A percentile compares a stretch with the other conserved stretches of the same genome.
Evolutionary conservation across 2,797 vertebrate species (phyloP).

Genomic region (Podarcis lilfordi): DNA sequence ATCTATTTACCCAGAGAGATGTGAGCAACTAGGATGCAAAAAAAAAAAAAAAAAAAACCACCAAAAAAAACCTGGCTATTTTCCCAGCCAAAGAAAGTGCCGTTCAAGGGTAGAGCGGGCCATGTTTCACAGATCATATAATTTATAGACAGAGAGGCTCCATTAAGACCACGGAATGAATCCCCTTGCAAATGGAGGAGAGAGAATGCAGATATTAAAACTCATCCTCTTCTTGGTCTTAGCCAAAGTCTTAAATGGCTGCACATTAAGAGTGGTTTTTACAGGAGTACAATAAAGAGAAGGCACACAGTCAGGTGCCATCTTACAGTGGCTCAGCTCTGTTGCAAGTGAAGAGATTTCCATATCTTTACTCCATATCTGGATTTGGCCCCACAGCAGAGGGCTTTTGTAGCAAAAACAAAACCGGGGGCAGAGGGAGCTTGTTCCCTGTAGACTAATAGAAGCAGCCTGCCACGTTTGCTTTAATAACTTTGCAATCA

Average conservation of each 20-base stretch:
- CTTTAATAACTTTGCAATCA: conserved; percentile 69
- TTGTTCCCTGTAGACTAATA: conserved; percentile 27
- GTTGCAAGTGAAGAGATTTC: accelerated
- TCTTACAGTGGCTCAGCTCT: background rate
- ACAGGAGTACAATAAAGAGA: background rate
- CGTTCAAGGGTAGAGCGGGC: conserved; percentile 1
- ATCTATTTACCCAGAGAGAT: background rate
- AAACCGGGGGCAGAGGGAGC: accelerated
- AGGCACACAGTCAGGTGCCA: background rate
- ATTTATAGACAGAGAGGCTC: conserved; percentile 22
- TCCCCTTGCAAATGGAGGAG: background rate
- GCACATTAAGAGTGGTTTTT: conserved; percentile 8
- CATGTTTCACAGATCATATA: conserved; percentile 24
- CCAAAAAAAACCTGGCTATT: background rate
- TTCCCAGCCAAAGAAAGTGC: background rate
- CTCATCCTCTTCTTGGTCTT: background rate
- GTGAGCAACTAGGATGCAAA: background rate
- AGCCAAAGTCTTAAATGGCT: background rate
- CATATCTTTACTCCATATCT: accelerated
- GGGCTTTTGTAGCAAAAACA: conserved; percentile 19
- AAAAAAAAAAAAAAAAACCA: no score
- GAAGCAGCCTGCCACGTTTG: conserved; percentile 55
- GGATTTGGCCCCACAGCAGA: background rate
- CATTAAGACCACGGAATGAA: conserved; percentile 17
- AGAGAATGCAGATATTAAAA: background rate